phyloP scores from a whole-genome alignment of 2,113 vertebrate genomes.

The Sebastes schlegelii region DNA sequence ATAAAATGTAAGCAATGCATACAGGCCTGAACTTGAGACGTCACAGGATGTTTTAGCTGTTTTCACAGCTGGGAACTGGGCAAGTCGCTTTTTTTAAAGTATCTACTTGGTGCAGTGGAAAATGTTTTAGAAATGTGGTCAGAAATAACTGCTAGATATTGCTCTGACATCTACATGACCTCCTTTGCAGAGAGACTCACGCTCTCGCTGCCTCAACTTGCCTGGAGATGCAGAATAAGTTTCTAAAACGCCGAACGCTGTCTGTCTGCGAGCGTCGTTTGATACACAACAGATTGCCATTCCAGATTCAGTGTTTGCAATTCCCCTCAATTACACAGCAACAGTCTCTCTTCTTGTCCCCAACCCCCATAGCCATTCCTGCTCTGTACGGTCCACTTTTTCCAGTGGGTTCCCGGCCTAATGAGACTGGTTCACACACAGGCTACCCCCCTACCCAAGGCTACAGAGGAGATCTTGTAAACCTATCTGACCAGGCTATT shows the following conservation, averaged over 20 bases:
- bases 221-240: not conserved
- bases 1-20: slow-evolving; percentile 9
- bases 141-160: slow-evolving; percentile 28
- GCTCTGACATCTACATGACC: slow-evolving; percentile 16
- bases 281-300: slow-evolving; percentile 55
- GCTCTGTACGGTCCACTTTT: slow-evolving; percentile 51
- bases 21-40: not conserved
- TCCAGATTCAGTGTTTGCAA: slow-evolving; percentile 58
- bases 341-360: slow-evolving; percentile 51
- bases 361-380: slow-evolving; percentile 45
- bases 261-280: slow-evolving; percentile 10
- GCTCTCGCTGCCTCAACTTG: not conserved
- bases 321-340: slow-evolving; percentile 64
- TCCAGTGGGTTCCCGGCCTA: slow-evolving; percentile 54
- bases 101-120: slow-evolving; percentile 9
- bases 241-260: not conserved
- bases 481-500: slow-evolving; percentile 31
- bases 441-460: slow-evolving; percentile 28
- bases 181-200: slow-evolving; percentile 10
- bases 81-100: not conserved
- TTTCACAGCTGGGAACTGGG: slow-evolving; percentile 45
- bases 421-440: slow-evolving; percentile 68
- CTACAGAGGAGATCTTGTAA: slow-evolving; percentile 44
- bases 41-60: slow-evolving; percentile 36
- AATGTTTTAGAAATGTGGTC: slow-evolving; percentile 14